A percentile compares a stretch with the other conserved stretches of the same genome.
phyloP scores from a whole-genome alignment of 2,888 invertebrate genomes.

The Caenorhabditis macrosperma region DNA sequence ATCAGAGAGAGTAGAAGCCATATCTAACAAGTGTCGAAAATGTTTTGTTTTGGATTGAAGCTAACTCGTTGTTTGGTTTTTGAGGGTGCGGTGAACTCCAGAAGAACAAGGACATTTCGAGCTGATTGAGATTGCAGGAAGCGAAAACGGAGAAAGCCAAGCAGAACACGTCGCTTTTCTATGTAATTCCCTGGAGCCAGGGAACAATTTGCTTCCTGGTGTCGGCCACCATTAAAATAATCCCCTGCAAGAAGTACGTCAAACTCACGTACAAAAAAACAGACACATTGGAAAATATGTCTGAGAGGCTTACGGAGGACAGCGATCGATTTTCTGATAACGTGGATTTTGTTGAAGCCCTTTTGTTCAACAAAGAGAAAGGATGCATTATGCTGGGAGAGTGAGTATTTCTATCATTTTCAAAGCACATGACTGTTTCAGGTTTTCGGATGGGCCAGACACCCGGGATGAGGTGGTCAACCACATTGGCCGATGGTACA shows the following conservation, averaged over 20 bases:
- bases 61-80: not conserved
- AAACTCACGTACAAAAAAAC: conserved; percentile 85
- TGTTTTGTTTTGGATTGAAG: not conserved
- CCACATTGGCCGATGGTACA: conserved; percentile 87
- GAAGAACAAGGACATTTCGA: conserved; percentile 33
- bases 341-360: conserved; percentile 87
- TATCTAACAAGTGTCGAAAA: not conserved
- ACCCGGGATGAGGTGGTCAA: conserved; percentile 82
- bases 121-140: conserved; percentile 39
- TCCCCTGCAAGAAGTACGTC: conserved; percentile 85
- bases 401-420: conserved; percentile 83
- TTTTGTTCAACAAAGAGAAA: conserved; percentile 85
- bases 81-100: conserved; percentile 18
- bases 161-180: conserved; percentile 86
- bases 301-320: conserved; percentile 83
- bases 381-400: conserved; percentile 88
- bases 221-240: conserved; percentile 84
- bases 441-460: conserved; percentile 72
- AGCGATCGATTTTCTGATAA: conserved; percentile 79
- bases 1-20: not conserved
- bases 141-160: conserved; percentile 81
- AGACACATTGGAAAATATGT: conserved; percentile 81
- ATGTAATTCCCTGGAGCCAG: conserved; percentile 89
- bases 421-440: conserved; percentile 11
- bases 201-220: conserved; percentile 90